Conservation (phyloP, 2,888 invertebrate species). For the Ischnura elegans region DNA sequence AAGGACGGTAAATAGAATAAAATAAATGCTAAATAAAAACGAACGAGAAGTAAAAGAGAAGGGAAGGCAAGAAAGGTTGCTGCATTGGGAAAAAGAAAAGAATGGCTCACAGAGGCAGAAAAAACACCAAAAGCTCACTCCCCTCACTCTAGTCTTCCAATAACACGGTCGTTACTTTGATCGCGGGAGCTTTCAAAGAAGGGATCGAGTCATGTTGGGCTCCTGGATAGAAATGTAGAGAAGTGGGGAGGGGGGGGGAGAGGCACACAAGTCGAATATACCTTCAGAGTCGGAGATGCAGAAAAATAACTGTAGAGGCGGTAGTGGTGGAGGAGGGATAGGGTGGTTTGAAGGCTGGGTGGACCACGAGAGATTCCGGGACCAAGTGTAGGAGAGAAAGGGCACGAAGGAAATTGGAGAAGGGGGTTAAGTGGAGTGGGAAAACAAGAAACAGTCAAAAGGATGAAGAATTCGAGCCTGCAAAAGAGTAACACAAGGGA, state of each 20-base stretch:
- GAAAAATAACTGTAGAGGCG: neutral
- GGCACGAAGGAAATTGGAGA: conserved; percentile 68
- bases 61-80: conserved; percentile 54
- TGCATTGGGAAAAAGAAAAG: conserved; percentile 21
- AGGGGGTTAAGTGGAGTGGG: conserved; percentile 71
- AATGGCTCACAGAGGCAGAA: conserved; percentile 25
- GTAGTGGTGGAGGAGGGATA: neutral
- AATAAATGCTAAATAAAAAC: neutral
- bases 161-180: conserved; percentile 67
- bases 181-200: conserved; percentile 39
- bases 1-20: no score
- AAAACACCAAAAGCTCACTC: conserved; percentile 51
- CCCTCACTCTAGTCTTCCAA: conserved; percentile 54
- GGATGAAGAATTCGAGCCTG: neutral
- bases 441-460: neutral
- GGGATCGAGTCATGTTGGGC: conserved; percentile 46
- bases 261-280: neutral
- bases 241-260: neutral
- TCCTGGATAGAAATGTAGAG: no score
- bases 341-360: neutral
- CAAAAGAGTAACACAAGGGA: neutral
- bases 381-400: neutral
- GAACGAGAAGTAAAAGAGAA: neutral
- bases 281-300: neutral
- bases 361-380: neutral